These are phyloP conservation scores for Haliclona indistincta DNA, from an alignment of 37 sponge, comb jelly and placozoan genomes.

Conservation along the genomic window DNA sequence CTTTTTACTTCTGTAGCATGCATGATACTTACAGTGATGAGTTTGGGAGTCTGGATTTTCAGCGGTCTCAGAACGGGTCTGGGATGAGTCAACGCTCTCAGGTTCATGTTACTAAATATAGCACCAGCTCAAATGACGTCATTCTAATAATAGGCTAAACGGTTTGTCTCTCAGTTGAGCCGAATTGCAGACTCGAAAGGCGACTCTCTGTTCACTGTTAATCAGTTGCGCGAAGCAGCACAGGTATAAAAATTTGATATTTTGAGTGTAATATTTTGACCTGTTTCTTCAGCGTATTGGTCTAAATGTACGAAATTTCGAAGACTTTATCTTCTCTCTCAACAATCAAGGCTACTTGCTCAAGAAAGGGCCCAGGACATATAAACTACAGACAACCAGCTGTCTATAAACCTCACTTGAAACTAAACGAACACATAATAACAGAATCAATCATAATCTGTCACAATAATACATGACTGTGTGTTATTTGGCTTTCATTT, in stretches of 20 bases:
- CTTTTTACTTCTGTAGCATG: conserved; percentile 54
- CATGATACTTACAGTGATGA: conserved; percentile 83
- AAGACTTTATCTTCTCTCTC: conserved; percentile 86
- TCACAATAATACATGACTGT: no score
- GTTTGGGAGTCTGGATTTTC: conserved; percentile 79
- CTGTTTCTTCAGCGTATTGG: conserved; percentile 58
- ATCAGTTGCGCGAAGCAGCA: conserved; percentile 83
- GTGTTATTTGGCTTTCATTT: no score
- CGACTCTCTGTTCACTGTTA: conserved; percentile 76
- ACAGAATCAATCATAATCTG: no score
- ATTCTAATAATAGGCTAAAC: no score
- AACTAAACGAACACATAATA: no score
- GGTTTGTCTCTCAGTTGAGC: conserved; percentile 78
- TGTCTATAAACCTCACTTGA: conserved; percentile 34
- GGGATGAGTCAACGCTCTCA: conserved; percentile 82
- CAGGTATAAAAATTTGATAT: conserved; percentile 36
- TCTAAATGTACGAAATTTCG: conserved; percentile 60
- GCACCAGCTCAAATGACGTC: no score
- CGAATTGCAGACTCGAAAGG: conserved; percentile 65
- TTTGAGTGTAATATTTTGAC: neutral
- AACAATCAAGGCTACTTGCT: conserved; percentile 94
- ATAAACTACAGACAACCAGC: conserved; percentile 84
- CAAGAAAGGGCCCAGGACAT: conserved; percentile 91
- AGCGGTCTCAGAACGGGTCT: conserved; percentile 85
- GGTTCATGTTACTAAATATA: no score